phyloP scores from a whole-genome alignment of 2,888 invertebrate species.

The Cyaniris semiargus region DNA sequence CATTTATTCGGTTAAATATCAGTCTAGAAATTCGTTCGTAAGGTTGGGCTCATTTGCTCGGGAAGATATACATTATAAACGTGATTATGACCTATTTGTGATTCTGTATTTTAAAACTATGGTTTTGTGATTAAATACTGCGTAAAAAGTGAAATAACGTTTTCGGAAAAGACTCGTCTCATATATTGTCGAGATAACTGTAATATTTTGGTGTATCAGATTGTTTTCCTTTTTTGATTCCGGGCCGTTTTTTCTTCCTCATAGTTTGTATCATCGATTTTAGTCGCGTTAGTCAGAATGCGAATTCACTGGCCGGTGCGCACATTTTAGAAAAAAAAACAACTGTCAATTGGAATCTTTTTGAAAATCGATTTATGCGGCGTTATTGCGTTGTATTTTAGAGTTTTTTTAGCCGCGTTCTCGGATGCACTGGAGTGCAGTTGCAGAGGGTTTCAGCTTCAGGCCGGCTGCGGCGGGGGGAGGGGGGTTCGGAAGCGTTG shows the following conservation, averaged over 20 bases:
- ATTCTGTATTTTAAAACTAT: constrained; percentile 56
- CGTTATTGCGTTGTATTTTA: constrained; percentile 51
- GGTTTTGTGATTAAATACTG: constrained; percentile 66
- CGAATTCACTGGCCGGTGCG: constrained; percentile 39
- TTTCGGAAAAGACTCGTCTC: constrained; percentile 49
- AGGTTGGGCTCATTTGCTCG: constrained; percentile 72
- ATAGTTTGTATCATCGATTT: constrained; percentile 62
- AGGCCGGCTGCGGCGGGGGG: constrained; percentile 44
- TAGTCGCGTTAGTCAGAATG: constrained; percentile 37
- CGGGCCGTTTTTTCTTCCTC: constrained; percentile 74
- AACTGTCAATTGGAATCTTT: constrained; percentile 34
- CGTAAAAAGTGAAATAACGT: constrained; percentile 59
- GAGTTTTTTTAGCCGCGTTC: constrained; percentile 59
- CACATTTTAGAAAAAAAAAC: constrained; percentile 43
- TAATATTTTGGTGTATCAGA: constrained; percentile 50
- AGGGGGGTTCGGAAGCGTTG: constrained; percentile 55
- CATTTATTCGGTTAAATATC: constrained; percentile 73
- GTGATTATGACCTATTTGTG: constrained; percentile 57
- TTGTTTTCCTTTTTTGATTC: constrained; percentile 45
- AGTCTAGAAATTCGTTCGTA: constrained; percentile 79
- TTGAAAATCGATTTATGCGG: constrained; percentile 41
- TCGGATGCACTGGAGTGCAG: constrained; percentile 76
- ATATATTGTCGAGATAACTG: constrained; percentile 65
- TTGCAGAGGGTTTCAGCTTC: constrained; percentile 65
- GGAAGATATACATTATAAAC: constrained; percentile 55